Conservation (phyloP, 2,797 vertebrate species). For the Pachyuromys duprasi region DNA sequence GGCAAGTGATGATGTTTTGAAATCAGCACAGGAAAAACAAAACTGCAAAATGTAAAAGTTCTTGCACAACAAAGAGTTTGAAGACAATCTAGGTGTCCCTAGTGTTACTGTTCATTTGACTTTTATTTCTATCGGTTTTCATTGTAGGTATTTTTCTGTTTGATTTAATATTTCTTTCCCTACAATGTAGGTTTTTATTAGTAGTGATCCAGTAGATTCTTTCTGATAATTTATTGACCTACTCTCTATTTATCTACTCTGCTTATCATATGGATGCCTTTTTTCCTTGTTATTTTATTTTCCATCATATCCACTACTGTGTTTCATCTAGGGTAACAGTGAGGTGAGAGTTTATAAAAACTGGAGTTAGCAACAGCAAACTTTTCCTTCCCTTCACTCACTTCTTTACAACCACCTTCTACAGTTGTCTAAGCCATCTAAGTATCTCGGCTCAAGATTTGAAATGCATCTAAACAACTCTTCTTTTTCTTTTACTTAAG, state of each 20-base stretch:
- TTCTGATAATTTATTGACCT: neutral
- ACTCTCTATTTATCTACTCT: accelerated
- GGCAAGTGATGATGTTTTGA: neutral
- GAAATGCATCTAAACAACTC: neutral
- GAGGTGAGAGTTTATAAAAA: neutral
- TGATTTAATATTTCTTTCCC: neutral
- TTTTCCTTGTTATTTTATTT: neutral
- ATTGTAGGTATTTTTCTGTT: neutral
- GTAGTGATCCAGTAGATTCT: neutral
- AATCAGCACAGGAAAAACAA: neutral
- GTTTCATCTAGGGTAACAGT: neutral
- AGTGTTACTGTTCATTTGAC: neutral
- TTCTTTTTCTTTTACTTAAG: slow-evolving; percentile 13
- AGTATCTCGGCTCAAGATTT: neutral
- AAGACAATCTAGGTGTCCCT: neutral
- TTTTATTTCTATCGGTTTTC: neutral
- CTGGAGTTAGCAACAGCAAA: neutral
- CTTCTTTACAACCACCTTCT: neutral
- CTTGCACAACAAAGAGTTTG: neutral
- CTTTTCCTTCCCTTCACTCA: neutral
- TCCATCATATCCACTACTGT: neutral
- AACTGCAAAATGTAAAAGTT: neutral
- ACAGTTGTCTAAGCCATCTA: neutral
- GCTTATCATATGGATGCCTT: neutral
- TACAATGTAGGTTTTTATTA: neutral